These are phyloP conservation scores for Luscinia luscinia DNA, from an alignment of 2,797 vertebrate species.

Conservation along the genomic window DNA sequence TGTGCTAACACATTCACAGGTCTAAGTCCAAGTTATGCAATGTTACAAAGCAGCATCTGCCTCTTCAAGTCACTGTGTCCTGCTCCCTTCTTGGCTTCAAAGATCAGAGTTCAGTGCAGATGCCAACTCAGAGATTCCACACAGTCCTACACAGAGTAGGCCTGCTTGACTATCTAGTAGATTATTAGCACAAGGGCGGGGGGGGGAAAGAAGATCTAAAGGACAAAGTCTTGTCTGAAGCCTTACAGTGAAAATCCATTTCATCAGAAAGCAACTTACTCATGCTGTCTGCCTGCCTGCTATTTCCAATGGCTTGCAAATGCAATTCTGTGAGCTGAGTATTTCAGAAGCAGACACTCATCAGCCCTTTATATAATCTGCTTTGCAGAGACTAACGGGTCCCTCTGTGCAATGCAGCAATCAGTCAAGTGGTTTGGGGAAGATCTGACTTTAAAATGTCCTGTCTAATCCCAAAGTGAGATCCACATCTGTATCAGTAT, in stretches of 20 bases:
- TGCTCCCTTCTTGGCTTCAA: not conserved
- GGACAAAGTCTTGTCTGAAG: not conserved
- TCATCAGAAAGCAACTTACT: not conserved
- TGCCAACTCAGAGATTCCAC: not conserved
- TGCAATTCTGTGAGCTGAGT: not conserved
- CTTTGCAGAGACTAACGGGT: not conserved
- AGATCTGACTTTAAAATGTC: not conserved
- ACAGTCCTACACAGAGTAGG: not conserved
- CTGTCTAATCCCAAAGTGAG: not conserved
- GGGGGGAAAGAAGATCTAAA: not conserved
- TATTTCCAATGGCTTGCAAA: not conserved
- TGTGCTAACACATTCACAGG: slow-evolving; percentile 24
- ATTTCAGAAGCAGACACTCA: not conserved
- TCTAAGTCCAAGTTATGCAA: slow-evolving; percentile 36
- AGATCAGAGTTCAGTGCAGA: slow-evolving; percentile 40
- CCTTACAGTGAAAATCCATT: not conserved
- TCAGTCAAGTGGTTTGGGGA: not conserved
- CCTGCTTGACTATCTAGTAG: not conserved
- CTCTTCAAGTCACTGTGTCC: not conserved
- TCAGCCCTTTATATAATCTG: not conserved
- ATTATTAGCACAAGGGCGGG: not conserved
- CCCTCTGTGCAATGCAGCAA: not conserved
- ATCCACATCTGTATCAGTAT: fast-evolving
- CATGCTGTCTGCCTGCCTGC: not conserved
- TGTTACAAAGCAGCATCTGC: not conserved